Conservation (phyloP, 2,888 invertebrate species). For the Caenorhabditis angaria region DNA sequence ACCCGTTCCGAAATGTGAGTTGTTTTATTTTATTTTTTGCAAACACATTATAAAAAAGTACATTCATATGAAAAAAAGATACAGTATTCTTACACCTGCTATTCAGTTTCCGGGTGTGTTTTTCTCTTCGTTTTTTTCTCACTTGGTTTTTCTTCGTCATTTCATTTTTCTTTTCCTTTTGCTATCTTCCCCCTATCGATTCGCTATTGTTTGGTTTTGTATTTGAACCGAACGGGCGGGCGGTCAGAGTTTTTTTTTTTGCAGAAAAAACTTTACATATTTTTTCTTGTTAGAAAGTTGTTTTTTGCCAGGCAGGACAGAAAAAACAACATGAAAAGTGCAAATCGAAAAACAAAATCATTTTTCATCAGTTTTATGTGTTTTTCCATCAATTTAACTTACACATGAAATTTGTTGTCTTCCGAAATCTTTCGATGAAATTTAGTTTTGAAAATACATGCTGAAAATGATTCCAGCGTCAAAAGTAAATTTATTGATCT, state of each 20-base stretch:
- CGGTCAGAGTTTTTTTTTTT: background rate
- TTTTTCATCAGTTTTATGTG: background rate
- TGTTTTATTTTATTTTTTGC: background rate
- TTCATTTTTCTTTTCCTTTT: no score
- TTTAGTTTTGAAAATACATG: no score
- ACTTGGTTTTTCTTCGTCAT: background rate
- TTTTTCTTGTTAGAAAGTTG: background rate
- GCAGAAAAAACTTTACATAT: no score
- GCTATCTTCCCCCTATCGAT: no score
- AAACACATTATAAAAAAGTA: background rate
- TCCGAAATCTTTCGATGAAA: background rate
- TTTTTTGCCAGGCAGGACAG: background rate
- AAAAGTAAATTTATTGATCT: no score
- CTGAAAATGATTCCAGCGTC: no score
- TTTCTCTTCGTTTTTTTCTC: background rate
- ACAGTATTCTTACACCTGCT: background rate
- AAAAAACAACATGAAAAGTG: background rate
- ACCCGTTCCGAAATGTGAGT: background rate
- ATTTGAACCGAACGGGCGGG: background rate
- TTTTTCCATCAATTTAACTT: background rate
- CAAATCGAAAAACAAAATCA: background rate
- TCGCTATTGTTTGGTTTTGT: conserved; percentile 1
- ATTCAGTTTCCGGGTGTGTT: background rate
- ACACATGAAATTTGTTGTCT: background rate
- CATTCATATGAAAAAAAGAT: background rate